Conservation (phyloP, 2,797 vertebrate genomes). For the Tolypeutes matacus region DNA sequence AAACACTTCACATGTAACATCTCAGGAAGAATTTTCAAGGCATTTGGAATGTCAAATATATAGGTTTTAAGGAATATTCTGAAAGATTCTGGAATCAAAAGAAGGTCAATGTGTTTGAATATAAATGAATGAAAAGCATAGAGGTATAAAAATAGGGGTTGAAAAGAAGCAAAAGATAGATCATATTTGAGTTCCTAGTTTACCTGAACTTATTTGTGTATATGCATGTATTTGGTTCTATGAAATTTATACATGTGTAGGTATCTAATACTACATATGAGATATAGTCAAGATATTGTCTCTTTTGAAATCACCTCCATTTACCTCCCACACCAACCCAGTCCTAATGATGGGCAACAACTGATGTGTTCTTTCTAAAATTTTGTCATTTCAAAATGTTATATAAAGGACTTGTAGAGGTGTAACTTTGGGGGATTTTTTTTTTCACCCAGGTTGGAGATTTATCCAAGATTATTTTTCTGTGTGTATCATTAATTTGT, state of each 20-base stretch:
- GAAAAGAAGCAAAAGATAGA: neutral
- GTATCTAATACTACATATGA: neutral
- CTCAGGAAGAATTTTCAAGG: neutral
- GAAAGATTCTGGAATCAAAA: neutral
- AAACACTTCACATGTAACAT: neutral
- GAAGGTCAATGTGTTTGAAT: rapidly evolving
- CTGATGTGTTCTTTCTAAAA: neutral
- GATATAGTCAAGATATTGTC: too few species aligned
- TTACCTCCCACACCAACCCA: neutral
- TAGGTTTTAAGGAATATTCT: neutral
- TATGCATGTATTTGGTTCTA: neutral
- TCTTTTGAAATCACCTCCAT: neutral
- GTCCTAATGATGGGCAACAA: neutral
- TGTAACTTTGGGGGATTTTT: neutral
- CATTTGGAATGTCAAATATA: neutral
- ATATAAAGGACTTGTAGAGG: neutral
- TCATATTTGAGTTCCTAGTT: neutral
- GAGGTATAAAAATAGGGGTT: neutral
- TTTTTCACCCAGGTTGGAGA: neutral
- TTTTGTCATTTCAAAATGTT: neutral
- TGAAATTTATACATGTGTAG: neutral
- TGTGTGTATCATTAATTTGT: neutral
- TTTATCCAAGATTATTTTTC: neutral
- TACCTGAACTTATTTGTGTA: neutral
- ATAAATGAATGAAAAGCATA: neutral